phyloP scores from a whole-genome alignment of 1,140 invertebrate genomes.

The Pachypsylla venusta region DNA sequence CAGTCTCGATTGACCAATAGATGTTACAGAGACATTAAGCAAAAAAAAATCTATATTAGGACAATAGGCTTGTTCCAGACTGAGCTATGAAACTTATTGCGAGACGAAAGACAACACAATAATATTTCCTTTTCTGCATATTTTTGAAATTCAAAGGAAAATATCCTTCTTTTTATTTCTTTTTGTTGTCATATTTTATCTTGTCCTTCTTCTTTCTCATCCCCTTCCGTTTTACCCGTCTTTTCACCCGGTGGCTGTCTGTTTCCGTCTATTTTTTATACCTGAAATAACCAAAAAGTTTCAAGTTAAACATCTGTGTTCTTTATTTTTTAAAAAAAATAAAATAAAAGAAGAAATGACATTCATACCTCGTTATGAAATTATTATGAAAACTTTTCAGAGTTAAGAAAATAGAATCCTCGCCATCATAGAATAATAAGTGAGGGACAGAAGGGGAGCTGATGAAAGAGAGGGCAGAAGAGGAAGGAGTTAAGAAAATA shows the following conservation, averaged over 20 bases:
- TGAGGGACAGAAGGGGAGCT: no score
- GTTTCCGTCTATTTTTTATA: neutral
- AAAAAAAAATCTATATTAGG: no score
- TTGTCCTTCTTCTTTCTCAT: neutral
- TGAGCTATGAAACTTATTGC: no score
- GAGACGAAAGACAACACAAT: neutral
- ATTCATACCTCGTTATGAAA: constrained; percentile 9
- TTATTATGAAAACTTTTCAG: constrained; percentile 4
- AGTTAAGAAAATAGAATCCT: constrained; percentile 3
- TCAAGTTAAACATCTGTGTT: constrained; percentile 8
- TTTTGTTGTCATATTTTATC: neutral
- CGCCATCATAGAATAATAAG: no score
- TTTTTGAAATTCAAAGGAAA: constrained; percentile 7
- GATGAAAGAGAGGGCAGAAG: no score
- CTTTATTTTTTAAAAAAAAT: neutral
- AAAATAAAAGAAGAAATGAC: neutral
- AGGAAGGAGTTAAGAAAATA: no score
- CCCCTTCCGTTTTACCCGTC: no score
- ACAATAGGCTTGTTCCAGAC: no score
- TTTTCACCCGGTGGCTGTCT: no score
- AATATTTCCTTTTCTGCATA: neutral
- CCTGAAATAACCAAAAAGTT: constrained; percentile 7
- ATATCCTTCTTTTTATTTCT: neutral
- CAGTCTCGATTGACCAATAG: no score
- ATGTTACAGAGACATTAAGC: no score